A percentile compares a stretch with the other conserved stretches of the same genome.
phyloP scores from a whole-genome alignment of 92 coral and sea anemone species.

The Palythoa caribaeorum region DNA sequence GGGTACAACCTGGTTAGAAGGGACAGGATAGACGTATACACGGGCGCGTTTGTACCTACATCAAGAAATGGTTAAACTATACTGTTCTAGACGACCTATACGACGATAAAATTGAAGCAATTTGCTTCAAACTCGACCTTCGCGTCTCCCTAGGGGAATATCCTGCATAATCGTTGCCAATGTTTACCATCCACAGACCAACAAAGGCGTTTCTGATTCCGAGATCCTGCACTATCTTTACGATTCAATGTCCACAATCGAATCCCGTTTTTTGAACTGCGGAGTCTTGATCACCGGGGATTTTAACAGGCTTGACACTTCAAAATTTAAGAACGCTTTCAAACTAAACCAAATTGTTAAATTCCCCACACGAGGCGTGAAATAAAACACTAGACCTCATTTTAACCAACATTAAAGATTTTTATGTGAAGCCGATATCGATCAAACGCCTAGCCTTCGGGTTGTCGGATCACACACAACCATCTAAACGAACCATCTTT shows the following conservation, averaged over 20 bases:
- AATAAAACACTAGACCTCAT: conserved; percentile 33
- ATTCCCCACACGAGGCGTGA: conserved; percentile 43
- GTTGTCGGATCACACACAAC: conserved; percentile 11
- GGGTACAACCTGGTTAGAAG: conserved; percentile 15
- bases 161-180: conserved; percentile 25
- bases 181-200: conserved; percentile 53
- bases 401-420: conserved; percentile 11
- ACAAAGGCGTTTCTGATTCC: conserved; percentile 45
- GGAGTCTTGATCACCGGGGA: conserved; percentile 47
- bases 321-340: conserved; percentile 46
- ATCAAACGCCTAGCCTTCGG: conserved; percentile 36
- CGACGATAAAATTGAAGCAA: conserved; percentile 27
- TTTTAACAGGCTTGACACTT: conserved; percentile 54
- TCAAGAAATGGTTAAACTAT: conserved; percentile 36
- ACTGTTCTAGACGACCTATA: conserved; percentile 14
- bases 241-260: conserved; percentile 42
- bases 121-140: conserved; percentile 48
- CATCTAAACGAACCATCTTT: conserved; percentile 15
- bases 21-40: conserved; percentile 23
- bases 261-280: conserved; percentile 46
- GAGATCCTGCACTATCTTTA: conserved; percentile 40
- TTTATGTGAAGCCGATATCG: background rate
- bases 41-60: conserved; percentile 56
- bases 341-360: conserved; percentile 47
- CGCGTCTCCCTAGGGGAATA: conserved; percentile 45